Conservation (phyloP, 2,888 invertebrate species). For the Oxyteleia sp. region DNA sequence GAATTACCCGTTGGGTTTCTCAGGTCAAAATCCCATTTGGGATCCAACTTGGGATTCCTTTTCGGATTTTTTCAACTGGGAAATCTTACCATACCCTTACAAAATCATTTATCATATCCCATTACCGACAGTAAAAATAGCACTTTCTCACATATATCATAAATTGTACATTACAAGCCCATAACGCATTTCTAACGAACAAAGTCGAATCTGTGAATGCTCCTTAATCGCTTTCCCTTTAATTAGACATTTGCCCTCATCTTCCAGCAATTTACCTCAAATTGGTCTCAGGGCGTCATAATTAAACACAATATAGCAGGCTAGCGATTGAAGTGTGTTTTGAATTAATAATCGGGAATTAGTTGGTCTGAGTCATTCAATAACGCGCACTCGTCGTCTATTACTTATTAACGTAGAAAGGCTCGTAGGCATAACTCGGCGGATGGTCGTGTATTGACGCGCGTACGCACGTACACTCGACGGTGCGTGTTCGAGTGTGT, state of each 20-base stretch:
- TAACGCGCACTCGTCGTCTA: constrained; percentile 9
- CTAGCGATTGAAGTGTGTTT: constrained; percentile 10
- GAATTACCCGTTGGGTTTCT: no score
- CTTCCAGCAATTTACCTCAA: constrained; percentile 12
- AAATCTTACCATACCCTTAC: no score
- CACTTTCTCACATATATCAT: background rate
- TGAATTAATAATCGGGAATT: constrained; percentile 29
- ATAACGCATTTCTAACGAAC: constrained; percentile 28
- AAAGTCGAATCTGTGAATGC: background rate
- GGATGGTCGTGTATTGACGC: constrained; percentile 33
- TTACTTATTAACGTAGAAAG: constrained; percentile 43
- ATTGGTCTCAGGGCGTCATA: background rate
- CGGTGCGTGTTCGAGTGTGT: constrained; percentile 13
- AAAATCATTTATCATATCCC: background rate
- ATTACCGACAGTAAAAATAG: background rate
- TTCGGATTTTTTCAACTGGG: no score
- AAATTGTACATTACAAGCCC: background rate
- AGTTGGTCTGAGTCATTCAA: constrained; percentile 21
- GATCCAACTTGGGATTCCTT: no score
- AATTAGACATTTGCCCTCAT: constrained; percentile 21
- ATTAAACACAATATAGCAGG: constrained; percentile 15
- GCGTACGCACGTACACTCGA: background rate
- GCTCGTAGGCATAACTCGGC: constrained; percentile 15
- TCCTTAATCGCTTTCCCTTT: constrained; percentile 28
- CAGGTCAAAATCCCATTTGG: no score